Evolutionary conservation across 2,113 vertebrate species (phyloP).

Genomic region (Empidonax traillii): DNA sequence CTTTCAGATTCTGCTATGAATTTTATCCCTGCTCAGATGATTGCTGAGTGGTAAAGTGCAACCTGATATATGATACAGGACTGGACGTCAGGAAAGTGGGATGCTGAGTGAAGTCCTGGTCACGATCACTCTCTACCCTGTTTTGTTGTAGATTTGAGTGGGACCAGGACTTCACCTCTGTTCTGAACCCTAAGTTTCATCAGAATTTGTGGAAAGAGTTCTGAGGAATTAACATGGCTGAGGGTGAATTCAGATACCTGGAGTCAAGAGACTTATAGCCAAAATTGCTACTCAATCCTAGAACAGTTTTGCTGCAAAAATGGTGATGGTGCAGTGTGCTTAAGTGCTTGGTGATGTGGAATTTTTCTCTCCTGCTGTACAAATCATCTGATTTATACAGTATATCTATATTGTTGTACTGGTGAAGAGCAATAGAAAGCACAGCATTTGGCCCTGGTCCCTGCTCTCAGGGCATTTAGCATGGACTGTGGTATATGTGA

Average conservation of each 20-base stretch:
- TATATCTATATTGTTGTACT: neutral
- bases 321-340: neutral
- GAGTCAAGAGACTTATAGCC: neutral
- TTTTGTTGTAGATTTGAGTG: neutral
- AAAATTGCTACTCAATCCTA: neutral
- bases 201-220: neutral
- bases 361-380: neutral
- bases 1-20: neutral
- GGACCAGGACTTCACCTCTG: neutral
- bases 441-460: neutral
- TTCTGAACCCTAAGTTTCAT: neutral
- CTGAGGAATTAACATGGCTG: neutral
- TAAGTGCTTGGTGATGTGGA: neutral
- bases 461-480: neutral
- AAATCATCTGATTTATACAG: neutral
- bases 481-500: neutral
- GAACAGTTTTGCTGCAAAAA: neutral
- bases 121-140: rapidly evolving
- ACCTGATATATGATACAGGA: neutral
- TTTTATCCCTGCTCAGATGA: neutral
- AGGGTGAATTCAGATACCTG: neutral
- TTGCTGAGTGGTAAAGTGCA: neutral
- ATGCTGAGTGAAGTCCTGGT: neutral
- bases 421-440: neutral
- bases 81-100: neutral